Conservation (phyloP, 1,140 invertebrate species). For the Agrypnia vestita region DNA sequence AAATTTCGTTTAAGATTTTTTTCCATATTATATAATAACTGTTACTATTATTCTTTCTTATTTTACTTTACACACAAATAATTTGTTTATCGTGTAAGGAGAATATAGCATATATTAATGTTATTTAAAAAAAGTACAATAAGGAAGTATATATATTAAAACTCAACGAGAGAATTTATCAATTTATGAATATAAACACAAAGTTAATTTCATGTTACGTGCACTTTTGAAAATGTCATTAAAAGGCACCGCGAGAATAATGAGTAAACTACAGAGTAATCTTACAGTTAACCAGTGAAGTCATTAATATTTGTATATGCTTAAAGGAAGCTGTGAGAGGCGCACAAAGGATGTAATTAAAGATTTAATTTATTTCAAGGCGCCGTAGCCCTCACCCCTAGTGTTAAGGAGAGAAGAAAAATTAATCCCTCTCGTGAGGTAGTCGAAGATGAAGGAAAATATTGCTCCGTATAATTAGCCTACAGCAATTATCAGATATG, state of each 20-base stretch:
- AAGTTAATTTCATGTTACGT: background rate
- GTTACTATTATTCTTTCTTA: too few relatives aligned
- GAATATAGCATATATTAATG: too few relatives aligned
- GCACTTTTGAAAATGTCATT: constrained; percentile 40
- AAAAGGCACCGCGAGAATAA: constrained; percentile 46
- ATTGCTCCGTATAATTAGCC: constrained; percentile 53
- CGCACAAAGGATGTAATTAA: constrained; percentile 60
- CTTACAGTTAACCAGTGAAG: constrained; percentile 45
- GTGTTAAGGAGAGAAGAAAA: constrained; percentile 50
- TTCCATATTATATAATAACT: too few relatives aligned
- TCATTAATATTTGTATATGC: constrained; percentile 51
- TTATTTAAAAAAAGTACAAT: too few relatives aligned
- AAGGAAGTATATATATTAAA: too few relatives aligned
- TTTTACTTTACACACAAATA: too few relatives aligned
- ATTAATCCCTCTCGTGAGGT: constrained; percentile 56
- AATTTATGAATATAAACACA: background rate
- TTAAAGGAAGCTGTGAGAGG: constrained; percentile 46
- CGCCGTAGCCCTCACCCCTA: constrained; percentile 48
- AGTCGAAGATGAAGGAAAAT: constrained; percentile 53
- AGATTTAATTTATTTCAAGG: constrained; percentile 61
- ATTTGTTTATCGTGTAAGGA: too few relatives aligned
- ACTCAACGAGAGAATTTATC: too few relatives aligned
- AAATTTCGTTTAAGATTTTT: too few relatives aligned
- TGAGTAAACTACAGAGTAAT: constrained; percentile 52
- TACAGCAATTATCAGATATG: constrained; percentile 49